Conservation (phyloP, 1,140 invertebrate genomes). For the Asbolus verrucosus region DNA sequence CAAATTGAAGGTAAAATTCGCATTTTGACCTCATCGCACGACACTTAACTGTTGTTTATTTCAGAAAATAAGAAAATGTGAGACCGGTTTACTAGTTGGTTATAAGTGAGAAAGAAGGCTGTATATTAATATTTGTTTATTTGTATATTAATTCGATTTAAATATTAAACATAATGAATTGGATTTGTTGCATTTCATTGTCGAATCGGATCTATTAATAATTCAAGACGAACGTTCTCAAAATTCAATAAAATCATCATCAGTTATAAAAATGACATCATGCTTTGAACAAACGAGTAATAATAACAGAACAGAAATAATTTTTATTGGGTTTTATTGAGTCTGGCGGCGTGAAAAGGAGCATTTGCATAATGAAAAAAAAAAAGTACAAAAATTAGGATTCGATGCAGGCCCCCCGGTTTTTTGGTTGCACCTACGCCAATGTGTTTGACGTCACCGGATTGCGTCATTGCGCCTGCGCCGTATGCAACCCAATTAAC, state of each 20-base stretch:
- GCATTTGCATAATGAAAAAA: not conserved
- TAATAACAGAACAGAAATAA: too few species aligned
- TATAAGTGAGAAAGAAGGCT: slow-evolving; percentile 61
- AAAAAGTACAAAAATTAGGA: slow-evolving; percentile 1
- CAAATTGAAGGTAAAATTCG: slow-evolving; percentile 55
- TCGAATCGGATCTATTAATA: too few species aligned
- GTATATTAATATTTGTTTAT: slow-evolving; percentile 62
- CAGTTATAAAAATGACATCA: not conserved
- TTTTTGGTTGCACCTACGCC: not conserved
- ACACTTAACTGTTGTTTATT: slow-evolving; percentile 52
- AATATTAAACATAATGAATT: slow-evolving; percentile 37
- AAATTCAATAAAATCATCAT: not conserved
- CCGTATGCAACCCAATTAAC: slow-evolving; percentile 52
- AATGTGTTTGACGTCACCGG: slow-evolving; percentile 55
- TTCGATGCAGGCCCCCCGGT: not conserved
- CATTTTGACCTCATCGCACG: not conserved
- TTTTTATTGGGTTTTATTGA: too few species aligned
- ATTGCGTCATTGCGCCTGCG: slow-evolving; percentile 63
- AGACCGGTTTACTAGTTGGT: slow-evolving; percentile 47
- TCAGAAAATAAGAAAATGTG: slow-evolving; percentile 54
- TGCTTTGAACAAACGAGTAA: not conserved
- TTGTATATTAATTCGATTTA: slow-evolving; percentile 58
- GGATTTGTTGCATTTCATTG: not conserved
- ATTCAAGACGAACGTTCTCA: not conserved
- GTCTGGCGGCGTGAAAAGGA: not conserved